phyloP scores from a whole-genome alignment of 2,797 vertebrate species.

The Oryzias sinensis region DNA sequence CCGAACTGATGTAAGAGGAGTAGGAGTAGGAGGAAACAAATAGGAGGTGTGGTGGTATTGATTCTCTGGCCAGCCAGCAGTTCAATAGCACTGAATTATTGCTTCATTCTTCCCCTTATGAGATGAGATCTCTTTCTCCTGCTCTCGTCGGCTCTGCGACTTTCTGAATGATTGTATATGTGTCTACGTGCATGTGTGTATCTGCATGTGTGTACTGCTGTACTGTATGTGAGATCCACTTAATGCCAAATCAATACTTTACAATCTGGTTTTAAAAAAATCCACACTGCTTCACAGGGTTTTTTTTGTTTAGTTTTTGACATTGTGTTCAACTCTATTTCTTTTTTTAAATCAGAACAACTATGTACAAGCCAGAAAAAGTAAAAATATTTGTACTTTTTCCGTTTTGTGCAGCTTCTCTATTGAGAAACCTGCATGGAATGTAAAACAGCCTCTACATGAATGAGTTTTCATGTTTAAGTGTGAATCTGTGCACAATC shows the following conservation, averaged over 20 bases:
- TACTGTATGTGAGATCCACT: slow-evolving; percentile 73
- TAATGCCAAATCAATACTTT: slow-evolving; percentile 86
- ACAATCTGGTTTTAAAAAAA: slow-evolving; percentile 89
- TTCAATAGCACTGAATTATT: slow-evolving; percentile 98
- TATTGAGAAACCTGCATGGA: slow-evolving; percentile 21
- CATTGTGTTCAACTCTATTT: slow-evolving; percentile 5
- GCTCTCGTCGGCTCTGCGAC: slow-evolving; percentile 28
- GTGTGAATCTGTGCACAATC: slow-evolving; percentile 18
- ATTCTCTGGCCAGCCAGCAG: slow-evolving; percentile 87
- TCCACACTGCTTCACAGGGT: slow-evolving; percentile 69
- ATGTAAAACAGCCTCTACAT: not conserved
- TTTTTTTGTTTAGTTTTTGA: slow-evolving; percentile 11
- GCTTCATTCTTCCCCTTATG: slow-evolving; percentile 98
- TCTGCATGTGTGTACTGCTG: slow-evolving; percentile 58
- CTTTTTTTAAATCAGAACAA: slow-evolving; percentile 6
- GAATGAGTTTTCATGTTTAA: slow-evolving; percentile 13
- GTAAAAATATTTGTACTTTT: slow-evolving; percentile 1
- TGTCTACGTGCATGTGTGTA: slow-evolving; percentile 41
- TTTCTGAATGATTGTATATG: slow-evolving; percentile 23
- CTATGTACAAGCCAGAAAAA: slow-evolving; percentile 10
- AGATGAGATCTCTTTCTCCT: slow-evolving; percentile 81
- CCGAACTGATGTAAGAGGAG: slow-evolving; percentile 41
- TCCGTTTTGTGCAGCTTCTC: slow-evolving; percentile 11
- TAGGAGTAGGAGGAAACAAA: slow-evolving; percentile 23
- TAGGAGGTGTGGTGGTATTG: slow-evolving; percentile 79